Percentiles rank a stretch among this genome's conserved stretches.
Conservation (phyloP, 2,797 vertebrate species). For the Urocyon cinereoargenteus region DNA sequence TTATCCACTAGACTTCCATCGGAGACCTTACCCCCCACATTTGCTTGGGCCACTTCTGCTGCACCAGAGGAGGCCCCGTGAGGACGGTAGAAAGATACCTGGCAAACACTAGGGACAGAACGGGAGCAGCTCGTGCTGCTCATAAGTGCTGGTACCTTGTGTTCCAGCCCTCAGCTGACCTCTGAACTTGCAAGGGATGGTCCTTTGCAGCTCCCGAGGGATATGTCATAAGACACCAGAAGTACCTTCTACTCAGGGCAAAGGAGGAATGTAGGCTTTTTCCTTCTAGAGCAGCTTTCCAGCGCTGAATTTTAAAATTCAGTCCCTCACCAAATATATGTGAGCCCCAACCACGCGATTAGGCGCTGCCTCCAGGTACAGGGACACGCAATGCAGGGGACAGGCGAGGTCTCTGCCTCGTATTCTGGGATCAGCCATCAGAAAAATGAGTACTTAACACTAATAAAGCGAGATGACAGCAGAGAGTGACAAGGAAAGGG, state of each 20-base stretch:
- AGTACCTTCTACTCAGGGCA: neutral
- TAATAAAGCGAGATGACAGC: neutral
- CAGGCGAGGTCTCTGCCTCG: neutral
- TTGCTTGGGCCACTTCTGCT: neutral
- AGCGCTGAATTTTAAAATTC: neutral
- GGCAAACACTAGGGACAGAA: neutral
- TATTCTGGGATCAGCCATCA: neutral
- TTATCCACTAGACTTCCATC: neutral
- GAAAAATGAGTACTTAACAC: neutral
- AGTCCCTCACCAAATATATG: neutral
- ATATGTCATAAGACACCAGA: neutral
- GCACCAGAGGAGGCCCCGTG: fast-evolving
- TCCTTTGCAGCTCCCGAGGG: neutral
- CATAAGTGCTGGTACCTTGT: fast-evolving
- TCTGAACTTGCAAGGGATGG: fast-evolving
- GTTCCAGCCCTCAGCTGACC: neutral
- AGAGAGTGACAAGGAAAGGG: neutral
- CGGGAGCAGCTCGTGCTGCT: neutral
- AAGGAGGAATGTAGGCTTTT: neutral
- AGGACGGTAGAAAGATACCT: neutral
- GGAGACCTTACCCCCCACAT: neutral
- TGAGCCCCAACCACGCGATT: neutral
- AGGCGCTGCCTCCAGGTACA: neutral
- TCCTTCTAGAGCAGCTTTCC: neutral
- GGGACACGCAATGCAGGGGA: neutral